A percentile compares a stretch with the other conserved stretches of the same genome.
phyloP scores from a whole-genome alignment of 2,113 vertebrate species.

The Genyomyrus donnyi region DNA sequence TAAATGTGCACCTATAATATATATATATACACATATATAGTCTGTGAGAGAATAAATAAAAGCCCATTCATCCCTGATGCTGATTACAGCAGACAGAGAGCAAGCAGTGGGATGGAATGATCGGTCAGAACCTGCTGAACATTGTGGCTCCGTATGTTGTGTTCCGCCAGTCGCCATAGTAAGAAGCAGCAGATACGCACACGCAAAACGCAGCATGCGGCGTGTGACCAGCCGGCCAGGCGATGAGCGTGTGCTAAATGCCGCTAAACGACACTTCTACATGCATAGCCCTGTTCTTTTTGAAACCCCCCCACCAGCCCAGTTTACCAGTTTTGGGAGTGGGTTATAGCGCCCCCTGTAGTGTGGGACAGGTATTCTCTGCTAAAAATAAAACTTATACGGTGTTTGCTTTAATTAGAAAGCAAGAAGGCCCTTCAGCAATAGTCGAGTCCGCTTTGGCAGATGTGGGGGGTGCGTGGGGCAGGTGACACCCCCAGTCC shows the following conservation, averaged over 20 bases:
- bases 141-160: neutral
- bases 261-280: neutral
- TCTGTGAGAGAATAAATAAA: slow-evolving; percentile 2
- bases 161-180: neutral
- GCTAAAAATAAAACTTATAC: neutral
- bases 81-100: neutral
- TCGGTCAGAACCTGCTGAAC: neutral
- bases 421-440: neutral
- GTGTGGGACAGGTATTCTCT: neutral
- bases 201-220: neutral
- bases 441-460: neutral
- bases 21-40: neutral
- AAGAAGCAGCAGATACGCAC: neutral
- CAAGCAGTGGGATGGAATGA: neutral
- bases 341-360: neutral
- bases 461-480: neutral
- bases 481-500: neutral
- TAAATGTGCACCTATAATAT: neutral
- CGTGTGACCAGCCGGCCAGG: neutral
- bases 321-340: neutral
- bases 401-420: neutral
- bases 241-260: neutral
- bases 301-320: neutral
- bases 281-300: neutral
- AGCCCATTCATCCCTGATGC: neutral